These are phyloP conservation scores for Amiota communis DNA, from an alignment of 2,888 invertebrate genomes.

Conservation along the genomic window DNA sequence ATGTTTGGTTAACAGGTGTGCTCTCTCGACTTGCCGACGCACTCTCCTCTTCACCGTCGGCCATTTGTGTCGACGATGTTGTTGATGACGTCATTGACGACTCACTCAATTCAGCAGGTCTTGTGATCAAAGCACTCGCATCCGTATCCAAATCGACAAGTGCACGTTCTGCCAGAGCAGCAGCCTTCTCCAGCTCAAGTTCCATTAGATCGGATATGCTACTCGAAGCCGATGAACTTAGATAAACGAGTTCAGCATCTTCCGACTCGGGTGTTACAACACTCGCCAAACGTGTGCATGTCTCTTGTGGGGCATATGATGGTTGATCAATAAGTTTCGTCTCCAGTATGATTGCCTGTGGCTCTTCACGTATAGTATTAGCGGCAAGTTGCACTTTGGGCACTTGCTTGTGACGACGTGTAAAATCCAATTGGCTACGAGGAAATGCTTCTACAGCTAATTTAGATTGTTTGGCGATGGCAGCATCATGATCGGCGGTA, in stretches of 20 bases:
- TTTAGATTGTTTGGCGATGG: constrained; percentile 73
- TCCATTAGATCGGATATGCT: constrained; percentile 78
- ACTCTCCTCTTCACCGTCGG: constrained; percentile 49
- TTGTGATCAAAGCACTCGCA: constrained; percentile 59
- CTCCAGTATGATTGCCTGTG: constrained; percentile 76
- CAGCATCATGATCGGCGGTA: constrained; percentile 70
- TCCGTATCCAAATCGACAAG: constrained; percentile 63
- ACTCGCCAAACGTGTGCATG: constrained; percentile 76
- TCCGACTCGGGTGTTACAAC: constrained; percentile 74
- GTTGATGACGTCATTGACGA: constrained; percentile 46
- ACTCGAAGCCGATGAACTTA: constrained; percentile 80
- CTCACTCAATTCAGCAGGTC: constrained; percentile 44
- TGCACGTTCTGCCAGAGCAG: constrained; percentile 51
- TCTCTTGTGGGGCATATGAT: constrained; percentile 74
- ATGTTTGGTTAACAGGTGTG: constrained; percentile 64
- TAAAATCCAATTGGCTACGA: constrained; percentile 71
- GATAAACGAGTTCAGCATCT: constrained; percentile 80
- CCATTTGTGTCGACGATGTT: constrained; percentile 45
- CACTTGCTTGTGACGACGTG: constrained; percentile 59
- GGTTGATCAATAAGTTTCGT: constrained; percentile 77
- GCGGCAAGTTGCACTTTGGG: constrained; percentile 35
- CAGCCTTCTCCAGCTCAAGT: constrained; percentile 71
- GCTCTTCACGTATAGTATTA: constrained; percentile 67
- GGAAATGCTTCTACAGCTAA: constrained; percentile 72
- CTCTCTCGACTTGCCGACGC: constrained; percentile 59